Base-by-base conservation (phyloP, 2,797 vertebrate species). In the Karalla daura region DNA sequence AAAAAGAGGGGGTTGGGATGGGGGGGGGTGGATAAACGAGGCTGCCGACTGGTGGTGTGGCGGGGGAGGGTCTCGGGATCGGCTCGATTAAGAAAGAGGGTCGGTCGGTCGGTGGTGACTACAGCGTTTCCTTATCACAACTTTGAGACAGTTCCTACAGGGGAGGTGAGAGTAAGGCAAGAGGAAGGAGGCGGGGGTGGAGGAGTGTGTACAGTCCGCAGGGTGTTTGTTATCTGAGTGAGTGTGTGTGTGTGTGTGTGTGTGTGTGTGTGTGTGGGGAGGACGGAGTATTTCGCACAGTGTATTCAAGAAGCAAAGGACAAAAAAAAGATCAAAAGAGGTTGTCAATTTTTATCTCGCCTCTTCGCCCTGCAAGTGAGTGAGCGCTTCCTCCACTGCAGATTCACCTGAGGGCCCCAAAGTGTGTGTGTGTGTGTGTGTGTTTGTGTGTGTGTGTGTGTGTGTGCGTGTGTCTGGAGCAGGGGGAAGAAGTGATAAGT, bases 81-180 rank as follows among this genome's bases (percentile, higher is more conserved):
- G 70, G 51, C 70, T 80, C 75, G 23, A 47, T 74, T 63, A 53
- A n/a, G 74, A 78, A 69, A 74, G 59, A 59, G 60, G 50, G 43
- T 39, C 9, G 18, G 62, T 39, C 9, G 18, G 62, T 39, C 14
- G 17, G 63, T 59, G 75, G 74, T 47, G 60, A 76, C 76, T 80
- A 84, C 75, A 27, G 58, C 32, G 20, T 72, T 63, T 74, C 55
- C 62, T 75, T 23, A 71, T 72, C 73, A 86, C 78, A 66, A 81
- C 65, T 50, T 74, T 62, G 47, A 80, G 52, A 86, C 72, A 21
- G 40, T 66, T 87, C 53, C 75, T 84, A 84, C 50, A 7, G 63
- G 62, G 60, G 62, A 61, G 71, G 25, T 46, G 15, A 56, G 53
- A 52, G 51, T 83, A 87, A 80, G 81, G 87, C 80, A 66, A 70